Conservation (phyloP, 2,888 invertebrate genomes). For the Lymantria monacha region DNA sequence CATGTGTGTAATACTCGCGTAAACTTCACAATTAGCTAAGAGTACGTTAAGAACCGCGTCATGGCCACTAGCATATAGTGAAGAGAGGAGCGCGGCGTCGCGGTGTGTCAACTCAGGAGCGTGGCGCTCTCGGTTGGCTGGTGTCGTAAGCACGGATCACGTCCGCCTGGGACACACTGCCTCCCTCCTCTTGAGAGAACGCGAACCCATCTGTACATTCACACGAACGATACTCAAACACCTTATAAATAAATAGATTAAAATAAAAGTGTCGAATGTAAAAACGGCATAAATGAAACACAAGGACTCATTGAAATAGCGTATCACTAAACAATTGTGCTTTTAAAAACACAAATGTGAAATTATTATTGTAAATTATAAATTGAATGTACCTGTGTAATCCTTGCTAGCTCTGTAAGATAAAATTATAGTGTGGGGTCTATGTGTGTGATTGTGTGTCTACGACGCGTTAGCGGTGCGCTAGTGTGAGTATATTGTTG, state of each 20-base stretch:
- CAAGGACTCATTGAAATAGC: slow-evolving; percentile 17
- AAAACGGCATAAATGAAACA: slow-evolving; percentile 21
- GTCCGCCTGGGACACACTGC: slow-evolving; percentile 95
- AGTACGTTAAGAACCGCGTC: background rate
- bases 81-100: slow-evolving; percentile 8
- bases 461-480: slow-evolving; percentile 49
- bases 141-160: slow-evolving; percentile 98
- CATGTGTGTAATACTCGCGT: too few relatives aligned
- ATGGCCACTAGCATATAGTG: background rate
- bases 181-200: slow-evolving; percentile 99
- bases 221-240: slow-evolving; percentile 20
- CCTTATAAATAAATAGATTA: background rate
- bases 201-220: slow-evolving; percentile 94
- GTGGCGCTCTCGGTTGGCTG: slow-evolving; percentile 91
- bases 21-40: too few relatives aligned
- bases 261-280: slow-evolving; percentile 7
- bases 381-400: slow-evolving; percentile 21
- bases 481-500: slow-evolving; percentile 6
- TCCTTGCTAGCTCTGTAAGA: slow-evolving; percentile 29
- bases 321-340: slow-evolving; percentile 26
- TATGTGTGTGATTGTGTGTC: slow-evolving; percentile 42
- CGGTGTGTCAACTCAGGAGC: slow-evolving; percentile 78
- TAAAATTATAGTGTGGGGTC: slow-evolving; percentile 26
- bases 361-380: slow-evolving; percentile 12
- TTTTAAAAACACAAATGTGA: slow-evolving; percentile 26